Evolutionary conservation across 2,113 vertebrate genomes (phyloP).

Genomic region (Jacana jacana): DNA sequence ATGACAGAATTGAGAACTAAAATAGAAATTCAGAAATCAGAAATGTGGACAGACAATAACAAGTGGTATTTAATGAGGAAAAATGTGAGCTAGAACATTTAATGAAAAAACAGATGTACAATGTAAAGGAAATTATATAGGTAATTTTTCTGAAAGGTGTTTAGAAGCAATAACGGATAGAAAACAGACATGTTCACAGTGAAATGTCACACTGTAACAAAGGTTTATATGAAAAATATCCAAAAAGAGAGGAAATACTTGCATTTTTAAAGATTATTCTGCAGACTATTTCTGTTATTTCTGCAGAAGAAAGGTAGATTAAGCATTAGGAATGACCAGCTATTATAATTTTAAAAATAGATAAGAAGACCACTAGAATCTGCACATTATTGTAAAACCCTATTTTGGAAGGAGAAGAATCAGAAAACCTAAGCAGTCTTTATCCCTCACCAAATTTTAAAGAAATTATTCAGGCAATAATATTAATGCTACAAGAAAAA

Average conservation of each 20-base stretch:
- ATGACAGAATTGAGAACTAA: neutral
- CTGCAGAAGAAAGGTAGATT: neutral
- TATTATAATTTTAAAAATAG: neutral
- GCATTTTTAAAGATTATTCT: neutral
- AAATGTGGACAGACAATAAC: neutral
- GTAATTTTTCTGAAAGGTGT: neutral
- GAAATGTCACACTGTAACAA: neutral
- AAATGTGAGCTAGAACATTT: neutral
- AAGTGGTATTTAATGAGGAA: neutral
- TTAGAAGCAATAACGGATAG: neutral
- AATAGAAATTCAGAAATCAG: neutral
- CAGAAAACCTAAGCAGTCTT: neutral
- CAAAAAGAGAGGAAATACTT: neutral
- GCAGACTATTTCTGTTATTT: neutral
- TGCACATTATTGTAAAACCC: neutral
- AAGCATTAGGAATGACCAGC: neutral
- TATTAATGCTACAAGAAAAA: neutral
- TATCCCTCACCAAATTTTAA: neutral
- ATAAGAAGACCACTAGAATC: neutral
- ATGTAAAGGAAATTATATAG: neutral
- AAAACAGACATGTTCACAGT: neutral
- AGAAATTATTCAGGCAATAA: neutral
- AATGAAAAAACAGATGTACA: neutral
- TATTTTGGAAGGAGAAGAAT: neutral
- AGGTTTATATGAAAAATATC: neutral